phyloP scores from a whole-genome alignment of 2,113 vertebrate species.

The Cepphus grylle region DNA sequence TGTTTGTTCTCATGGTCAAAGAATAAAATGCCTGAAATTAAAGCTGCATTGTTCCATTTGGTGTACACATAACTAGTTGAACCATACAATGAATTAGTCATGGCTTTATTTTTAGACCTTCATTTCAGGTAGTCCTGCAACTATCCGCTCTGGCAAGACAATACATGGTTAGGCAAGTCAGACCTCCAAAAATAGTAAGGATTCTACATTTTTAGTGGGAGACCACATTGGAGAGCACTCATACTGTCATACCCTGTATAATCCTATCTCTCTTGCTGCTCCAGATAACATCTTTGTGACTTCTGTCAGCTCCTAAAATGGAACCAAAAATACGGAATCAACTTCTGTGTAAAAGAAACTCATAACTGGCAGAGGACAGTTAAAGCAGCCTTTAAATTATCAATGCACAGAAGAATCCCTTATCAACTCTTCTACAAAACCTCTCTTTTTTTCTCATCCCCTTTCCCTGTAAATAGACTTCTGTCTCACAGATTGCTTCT shows the following conservation, averaged over 20 bases:
- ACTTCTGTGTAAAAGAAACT: background rate
- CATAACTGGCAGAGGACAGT: background rate
- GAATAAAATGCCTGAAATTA: conserved; percentile 14
- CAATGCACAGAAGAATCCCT: background rate
- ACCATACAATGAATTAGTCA: conserved; percentile 20
- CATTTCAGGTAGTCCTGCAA: conserved; percentile 16
- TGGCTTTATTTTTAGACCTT: conserved; percentile 31
- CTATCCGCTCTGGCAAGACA: background rate
- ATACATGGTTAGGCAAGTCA: background rate
- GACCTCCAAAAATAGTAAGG: conserved; percentile 18
- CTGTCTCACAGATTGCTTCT: background rate
- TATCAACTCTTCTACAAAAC: background rate
- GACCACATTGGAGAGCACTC: background rate
- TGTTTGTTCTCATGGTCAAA: background rate
- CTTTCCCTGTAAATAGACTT: background rate
- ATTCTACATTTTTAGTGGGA: background rate
- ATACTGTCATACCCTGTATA: background rate
- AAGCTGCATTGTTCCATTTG: background rate
- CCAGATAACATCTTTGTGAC: background rate
- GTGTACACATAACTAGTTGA: background rate
- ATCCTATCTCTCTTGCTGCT: background rate
- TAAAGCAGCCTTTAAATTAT: background rate
- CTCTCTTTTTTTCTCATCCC: background rate
- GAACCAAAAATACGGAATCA: background rate
- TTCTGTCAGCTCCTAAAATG: background rate